phyloP scores from a whole-genome alignment of 2,888 invertebrate genomes.

The Auanema freiburgensis region DNA sequence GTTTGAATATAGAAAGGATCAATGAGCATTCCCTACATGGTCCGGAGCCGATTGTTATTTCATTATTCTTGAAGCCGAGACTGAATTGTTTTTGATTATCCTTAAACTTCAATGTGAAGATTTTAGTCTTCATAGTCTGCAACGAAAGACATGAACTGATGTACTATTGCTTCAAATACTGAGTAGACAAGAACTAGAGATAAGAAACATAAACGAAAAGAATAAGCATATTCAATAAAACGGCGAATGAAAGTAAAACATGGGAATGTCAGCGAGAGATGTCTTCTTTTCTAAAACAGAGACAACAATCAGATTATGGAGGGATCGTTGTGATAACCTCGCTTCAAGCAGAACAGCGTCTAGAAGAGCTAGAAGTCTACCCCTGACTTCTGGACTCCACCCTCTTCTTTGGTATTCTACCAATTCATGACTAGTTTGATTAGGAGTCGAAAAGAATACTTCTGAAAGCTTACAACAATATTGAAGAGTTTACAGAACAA shows the following conservation, averaged over 20 bases:
- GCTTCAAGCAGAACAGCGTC: slow-evolving; percentile 1
- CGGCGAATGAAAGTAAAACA: background rate
- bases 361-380: background rate
- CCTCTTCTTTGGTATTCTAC: background rate
- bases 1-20: too few species aligned
- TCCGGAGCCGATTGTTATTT: too few species aligned
- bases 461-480: slow-evolving; percentile 2
- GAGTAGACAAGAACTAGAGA: too few species aligned
- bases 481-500: too few species aligned
- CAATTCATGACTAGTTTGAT: background rate
- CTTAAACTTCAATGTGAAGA: too few species aligned
- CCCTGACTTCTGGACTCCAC: background rate
- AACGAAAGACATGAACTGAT: too few species aligned
- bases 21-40: too few species aligned
- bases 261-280: background rate
- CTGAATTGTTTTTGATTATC: too few species aligned
- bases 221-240: background rate
- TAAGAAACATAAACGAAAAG: background rate
- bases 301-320: background rate
- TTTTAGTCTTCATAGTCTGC: too few species aligned
- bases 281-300: background rate
- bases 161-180: too few species aligned
- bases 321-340: background rate
- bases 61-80: too few species aligned
- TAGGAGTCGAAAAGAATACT: background rate